A percentile compares a stretch with the other conserved stretches of the same genome.
Conservation (phyloP, 2,888 invertebrate species). For the Polydrusus tereticollis region DNA sequence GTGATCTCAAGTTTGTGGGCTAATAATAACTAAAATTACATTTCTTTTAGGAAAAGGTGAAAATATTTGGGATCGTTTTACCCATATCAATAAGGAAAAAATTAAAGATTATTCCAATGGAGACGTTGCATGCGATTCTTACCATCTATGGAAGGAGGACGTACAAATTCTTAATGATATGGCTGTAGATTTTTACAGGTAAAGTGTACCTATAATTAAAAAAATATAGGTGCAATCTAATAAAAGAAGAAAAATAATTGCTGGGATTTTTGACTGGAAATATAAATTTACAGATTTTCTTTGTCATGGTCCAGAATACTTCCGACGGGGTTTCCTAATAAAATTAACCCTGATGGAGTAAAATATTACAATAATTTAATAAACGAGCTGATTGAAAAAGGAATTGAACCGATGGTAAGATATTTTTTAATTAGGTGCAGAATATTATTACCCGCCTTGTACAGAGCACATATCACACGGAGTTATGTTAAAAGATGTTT, state of each 20-base stretch:
- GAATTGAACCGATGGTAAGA: conserved; percentile 73
- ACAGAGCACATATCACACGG: too few species aligned
- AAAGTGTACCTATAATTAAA: neutral
- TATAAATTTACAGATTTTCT: conserved; percentile 43
- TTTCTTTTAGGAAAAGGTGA: conserved; percentile 71
- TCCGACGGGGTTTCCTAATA: conserved; percentile 76
- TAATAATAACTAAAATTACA: neutral
- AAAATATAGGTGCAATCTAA: neutral
- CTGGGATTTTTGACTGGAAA: neutral
- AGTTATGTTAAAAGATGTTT: too few species aligned
- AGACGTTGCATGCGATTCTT: conserved; percentile 77
- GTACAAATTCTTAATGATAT: conserved; percentile 71
- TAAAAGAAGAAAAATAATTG: neutral
- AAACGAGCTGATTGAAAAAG: conserved; percentile 71
- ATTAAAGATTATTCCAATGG: conserved; percentile 71
- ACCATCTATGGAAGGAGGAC: conserved; percentile 74
- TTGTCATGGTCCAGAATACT: conserved; percentile 62
- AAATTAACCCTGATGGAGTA: conserved; percentile 78
- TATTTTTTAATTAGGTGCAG: too few species aligned
- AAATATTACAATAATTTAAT: conserved; percentile 83
- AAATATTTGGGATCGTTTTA: conserved; percentile 78
- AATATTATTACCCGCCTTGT: too few species aligned
- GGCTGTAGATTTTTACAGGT: conserved; percentile 66
- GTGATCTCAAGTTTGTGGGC: neutral
- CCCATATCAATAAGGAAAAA: conserved; percentile 69